Conservation (phyloP, 1,140 invertebrate species). For the Calycopis cecrops region DNA sequence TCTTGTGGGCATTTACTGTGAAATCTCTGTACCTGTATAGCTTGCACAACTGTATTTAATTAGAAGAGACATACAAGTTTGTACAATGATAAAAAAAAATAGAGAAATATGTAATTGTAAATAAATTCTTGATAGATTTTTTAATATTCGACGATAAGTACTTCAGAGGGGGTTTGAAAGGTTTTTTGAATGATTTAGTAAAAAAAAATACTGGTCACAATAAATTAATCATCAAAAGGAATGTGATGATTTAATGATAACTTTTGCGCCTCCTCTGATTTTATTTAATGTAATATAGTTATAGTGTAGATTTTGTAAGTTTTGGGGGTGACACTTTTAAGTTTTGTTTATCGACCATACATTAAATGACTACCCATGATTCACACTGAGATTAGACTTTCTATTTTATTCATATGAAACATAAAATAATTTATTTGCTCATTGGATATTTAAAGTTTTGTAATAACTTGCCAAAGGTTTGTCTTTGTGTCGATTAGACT, state of each 20-base stretch:
- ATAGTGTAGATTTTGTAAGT: constrained; percentile 39
- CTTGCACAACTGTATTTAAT: not conserved
- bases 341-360: constrained; percentile 15
- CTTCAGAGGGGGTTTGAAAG: not conserved
- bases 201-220: not conserved
- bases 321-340: constrained; percentile 16
- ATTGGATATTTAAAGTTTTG: too few species aligned
- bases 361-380: too few species aligned
- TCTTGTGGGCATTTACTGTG: too few species aligned
- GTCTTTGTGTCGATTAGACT: too few species aligned
- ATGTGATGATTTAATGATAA: not conserved
- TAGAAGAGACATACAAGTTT: not conserved
- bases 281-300: constrained; percentile 14
- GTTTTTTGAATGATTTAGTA: too few species aligned
- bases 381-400: too few species aligned
- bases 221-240: not conserved
- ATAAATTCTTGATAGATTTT: constrained; percentile 3
- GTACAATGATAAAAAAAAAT: not conserved
- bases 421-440: too few species aligned
- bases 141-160: not conserved
- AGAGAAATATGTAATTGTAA: constrained; percentile 5
- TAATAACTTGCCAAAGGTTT: too few species aligned
- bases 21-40: not conserved
- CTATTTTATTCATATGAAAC: too few species aligned
- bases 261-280: constrained; percentile 2